Evolutionary conservation across 2,113 vertebrate species (phyloP).

Genomic region (Tretioscincus oriximinensis): DNA sequence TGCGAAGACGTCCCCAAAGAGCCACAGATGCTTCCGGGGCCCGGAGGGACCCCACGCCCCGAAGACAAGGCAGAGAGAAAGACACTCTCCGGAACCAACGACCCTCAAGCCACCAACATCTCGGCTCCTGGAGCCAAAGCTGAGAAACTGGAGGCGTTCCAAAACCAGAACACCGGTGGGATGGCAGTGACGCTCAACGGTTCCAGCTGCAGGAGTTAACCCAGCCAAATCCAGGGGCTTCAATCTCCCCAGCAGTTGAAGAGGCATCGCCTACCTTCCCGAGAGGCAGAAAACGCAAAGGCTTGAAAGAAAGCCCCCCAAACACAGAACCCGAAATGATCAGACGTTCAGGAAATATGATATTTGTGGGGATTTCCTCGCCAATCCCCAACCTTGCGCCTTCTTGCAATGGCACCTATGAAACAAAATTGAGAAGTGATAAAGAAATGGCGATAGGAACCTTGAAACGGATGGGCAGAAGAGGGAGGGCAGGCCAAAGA

Average conservation of each 20-base stretch:
- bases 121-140: neutral
- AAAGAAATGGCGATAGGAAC: too few species aligned
- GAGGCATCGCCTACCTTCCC: rapidly evolving
- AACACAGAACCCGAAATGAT: neutral
- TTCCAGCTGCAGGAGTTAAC: neutral
- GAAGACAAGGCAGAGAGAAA: too few species aligned
- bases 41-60: rapidly evolving
- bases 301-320: rapidly evolving
- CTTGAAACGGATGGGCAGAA: too few species aligned
- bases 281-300: rapidly evolving
- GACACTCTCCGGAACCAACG: neutral
- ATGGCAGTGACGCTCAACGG: neutral
- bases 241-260: neutral
- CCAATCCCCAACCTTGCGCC: too few species aligned
- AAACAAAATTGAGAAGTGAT: too few species aligned
- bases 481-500: too few species aligned
- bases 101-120: rapidly evolving
- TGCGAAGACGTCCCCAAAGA: neutral
- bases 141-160: neutral
- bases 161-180: rapidly evolving
- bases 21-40: rapidly evolving
- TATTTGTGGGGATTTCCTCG: neutral
- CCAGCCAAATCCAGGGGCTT: rapidly evolving
- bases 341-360: rapidly evolving
- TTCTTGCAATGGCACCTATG: too few species aligned